Base-by-base conservation (phyloP, 1,140 invertebrate species). In the Brachionus rubens region DNA sequence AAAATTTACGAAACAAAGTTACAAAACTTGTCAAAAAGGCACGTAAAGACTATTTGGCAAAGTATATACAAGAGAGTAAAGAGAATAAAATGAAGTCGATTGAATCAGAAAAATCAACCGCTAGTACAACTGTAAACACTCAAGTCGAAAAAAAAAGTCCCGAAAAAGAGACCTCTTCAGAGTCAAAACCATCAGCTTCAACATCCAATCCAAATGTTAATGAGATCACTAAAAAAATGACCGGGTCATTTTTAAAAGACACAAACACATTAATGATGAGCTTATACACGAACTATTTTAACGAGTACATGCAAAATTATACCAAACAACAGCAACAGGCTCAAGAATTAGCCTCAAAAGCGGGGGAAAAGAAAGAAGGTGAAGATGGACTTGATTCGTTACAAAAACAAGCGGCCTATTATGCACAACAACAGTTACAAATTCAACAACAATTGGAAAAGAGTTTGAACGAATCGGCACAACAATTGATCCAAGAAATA, bases 361-460 rank as follows among this genome's bases (percentile, higher is more conserved):
- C 30, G 3, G 26, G 24, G 9, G 59, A 65, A 6, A 65, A 28
- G 1, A 43, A 19, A 14, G 36, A 48, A 36, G 46, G 40, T 10
- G 65, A 72, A 40, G 68, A 72, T 1, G 50, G 21, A 9, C 50
- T 50, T 50, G 68, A 72, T 19, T 40, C 46, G 0, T 54, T 72
- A n/a, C 46, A 50, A n/a, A 72, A 72, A 40, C 68, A 72, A 24
- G 68, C 68, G 9, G 33, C 26, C 3, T 19, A 26, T 6, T 72
- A 72, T n/a, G 68, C 68, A 16, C 68, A 72, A n/a, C 68, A 72
- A 40, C 68, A 72, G n/a, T 10, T 41, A n/a, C 21, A 30, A 21
- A 48, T 72, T 72, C 68, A 72, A 24, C 30, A 72, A 41, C 68
- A 72, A 54, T 54, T 72, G 28, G 68, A 72, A 72, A 48, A 72